phyloP scores from a whole-genome alignment of 2,797 vertebrate genomes.

The Acipenser oxyrinchus region DNA sequence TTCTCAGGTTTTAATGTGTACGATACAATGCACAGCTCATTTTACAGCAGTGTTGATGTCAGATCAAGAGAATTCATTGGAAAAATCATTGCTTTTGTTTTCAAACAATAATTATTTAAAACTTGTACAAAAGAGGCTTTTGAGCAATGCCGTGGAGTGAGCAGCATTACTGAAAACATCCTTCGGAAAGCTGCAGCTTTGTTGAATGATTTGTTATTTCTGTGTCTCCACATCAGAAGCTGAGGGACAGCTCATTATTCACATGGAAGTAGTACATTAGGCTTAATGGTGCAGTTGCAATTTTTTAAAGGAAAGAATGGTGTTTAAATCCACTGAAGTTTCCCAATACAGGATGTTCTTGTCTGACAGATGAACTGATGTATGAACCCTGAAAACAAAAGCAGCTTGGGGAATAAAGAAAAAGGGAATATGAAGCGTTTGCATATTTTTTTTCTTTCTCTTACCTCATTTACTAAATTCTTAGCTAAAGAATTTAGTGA shows the following conservation, averaged over 20 bases:
- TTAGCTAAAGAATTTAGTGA: neutral
- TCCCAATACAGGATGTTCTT: neutral
- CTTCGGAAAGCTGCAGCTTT: neutral
- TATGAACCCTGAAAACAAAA: neutral
- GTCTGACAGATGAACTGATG: conserved; percentile 5
- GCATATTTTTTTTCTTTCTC: neutral
- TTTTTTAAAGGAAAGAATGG: neutral
- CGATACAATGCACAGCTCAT: too few relatives aligned
- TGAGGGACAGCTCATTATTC: neutral
- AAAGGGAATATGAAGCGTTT: neutral
- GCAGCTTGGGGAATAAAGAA: neutral
- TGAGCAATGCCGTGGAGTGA: too few relatives aligned
- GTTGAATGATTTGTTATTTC: neutral
- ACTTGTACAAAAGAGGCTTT: too few relatives aligned
- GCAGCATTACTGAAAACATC: too few relatives aligned
- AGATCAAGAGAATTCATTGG: too few relatives aligned
- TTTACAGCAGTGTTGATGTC: too few relatives aligned
- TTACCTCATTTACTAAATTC: neutral
- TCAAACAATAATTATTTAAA: too few relatives aligned
- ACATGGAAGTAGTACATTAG: neutral
- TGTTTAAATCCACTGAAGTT: neutral
- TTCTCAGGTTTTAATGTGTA: too few relatives aligned
- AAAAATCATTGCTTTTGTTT: too few relatives aligned
- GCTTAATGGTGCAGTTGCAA: neutral
- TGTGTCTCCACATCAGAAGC: neutral